A percentile compares a stretch with the other conserved stretches of the same genome.
These are phyloP conservation scores for Meteorus colon DNA, from an alignment of 2,888 invertebrate species.

Conservation along the genomic window DNA sequence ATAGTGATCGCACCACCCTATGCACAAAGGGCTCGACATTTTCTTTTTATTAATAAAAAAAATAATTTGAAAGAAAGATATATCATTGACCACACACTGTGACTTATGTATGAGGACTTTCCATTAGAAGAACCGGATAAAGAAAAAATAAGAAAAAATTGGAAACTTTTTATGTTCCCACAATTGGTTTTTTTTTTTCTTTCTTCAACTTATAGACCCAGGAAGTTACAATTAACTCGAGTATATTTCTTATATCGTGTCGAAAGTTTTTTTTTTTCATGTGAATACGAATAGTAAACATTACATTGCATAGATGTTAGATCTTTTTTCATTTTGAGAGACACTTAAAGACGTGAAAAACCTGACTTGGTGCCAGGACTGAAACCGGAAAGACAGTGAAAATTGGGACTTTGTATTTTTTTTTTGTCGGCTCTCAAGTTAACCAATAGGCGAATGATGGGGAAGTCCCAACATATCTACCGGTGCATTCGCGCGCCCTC, in stretches of 20 bases:
- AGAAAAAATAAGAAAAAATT: background rate
- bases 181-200: constrained; percentile 34
- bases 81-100: constrained; percentile 2
- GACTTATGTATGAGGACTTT: constrained; percentile 25
- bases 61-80: background rate
- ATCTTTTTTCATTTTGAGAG: constrained; percentile 29
- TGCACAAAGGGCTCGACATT: constrained; percentile 35
- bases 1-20: background rate
- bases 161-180: constrained; percentile 45
- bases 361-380: background rate
- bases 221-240: constrained; percentile 51
- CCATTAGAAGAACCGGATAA: constrained; percentile 37
- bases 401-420: constrained; percentile 28
- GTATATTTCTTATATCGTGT: constrained; percentile 43
- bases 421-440: constrained; percentile 6
- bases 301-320: constrained; percentile 26
- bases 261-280: background rate
- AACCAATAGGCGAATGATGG: constrained; percentile 36
- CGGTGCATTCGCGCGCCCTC: constrained; percentile 55
- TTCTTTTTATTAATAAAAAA: constrained; percentile 29
- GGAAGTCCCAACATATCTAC: constrained; percentile 59
- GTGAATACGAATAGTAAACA: constrained; percentile 38
- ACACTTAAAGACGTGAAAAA: background rate
- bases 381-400: constrained; percentile 41
- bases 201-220: constrained; percentile 33